Conservation (phyloP, 2,797 vertebrate species). For the Ciconia nigra region DNA sequence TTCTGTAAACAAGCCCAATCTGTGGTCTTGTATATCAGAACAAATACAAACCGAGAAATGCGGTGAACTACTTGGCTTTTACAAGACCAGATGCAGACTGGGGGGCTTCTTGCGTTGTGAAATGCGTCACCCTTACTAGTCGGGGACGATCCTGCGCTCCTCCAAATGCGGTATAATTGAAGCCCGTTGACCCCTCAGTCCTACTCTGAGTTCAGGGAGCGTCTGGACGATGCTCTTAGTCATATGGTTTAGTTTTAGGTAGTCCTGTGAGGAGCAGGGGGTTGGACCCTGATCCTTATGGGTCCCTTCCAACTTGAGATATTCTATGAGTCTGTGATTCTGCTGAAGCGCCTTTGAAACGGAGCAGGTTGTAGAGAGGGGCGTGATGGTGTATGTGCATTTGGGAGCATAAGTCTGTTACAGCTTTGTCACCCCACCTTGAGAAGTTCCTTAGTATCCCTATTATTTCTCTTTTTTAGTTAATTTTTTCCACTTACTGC, state of each 20-base stretch:
- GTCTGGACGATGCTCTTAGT: accelerated
- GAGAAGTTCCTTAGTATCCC: not conserved
- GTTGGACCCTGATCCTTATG: not conserved
- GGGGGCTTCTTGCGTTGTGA: not conserved
- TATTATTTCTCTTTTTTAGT: not conserved
- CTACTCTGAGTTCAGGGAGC: accelerated
- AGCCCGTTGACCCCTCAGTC: not conserved
- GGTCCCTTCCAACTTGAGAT: not conserved
- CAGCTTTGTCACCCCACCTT: too few species aligned
- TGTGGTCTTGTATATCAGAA: not conserved
- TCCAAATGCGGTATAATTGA: accelerated
- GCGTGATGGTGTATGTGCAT: accelerated
- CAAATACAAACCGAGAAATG: accelerated
- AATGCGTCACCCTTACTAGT: accelerated
- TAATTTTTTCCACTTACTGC: accelerated
- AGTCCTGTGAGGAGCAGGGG: not conserved
- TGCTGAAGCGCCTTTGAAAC: accelerated
- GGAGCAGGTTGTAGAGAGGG: not conserved
- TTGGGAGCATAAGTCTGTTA: not conserved
- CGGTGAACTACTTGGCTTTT: not conserved
- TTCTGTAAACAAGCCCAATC: not conserved
- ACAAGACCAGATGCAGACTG: not conserved
- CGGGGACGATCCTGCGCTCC: not conserved
- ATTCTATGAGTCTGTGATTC: accelerated
- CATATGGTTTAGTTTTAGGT: not conserved